Conservation (phyloP, 2,113 vertebrate genomes). For the Lamprotornis superbus region DNA sequence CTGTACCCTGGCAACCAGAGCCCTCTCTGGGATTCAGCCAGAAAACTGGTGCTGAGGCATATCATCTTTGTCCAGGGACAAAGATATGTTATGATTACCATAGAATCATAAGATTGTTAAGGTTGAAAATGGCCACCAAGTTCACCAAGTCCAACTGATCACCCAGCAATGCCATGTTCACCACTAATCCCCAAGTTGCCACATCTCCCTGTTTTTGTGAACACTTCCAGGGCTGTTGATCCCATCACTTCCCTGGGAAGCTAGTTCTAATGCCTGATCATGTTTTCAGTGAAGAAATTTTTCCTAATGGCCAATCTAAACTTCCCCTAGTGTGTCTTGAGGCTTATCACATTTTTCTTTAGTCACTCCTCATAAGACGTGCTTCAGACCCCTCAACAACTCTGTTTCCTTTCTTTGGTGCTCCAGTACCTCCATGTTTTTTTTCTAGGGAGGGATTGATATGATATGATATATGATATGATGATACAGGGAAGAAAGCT, state of each 20-base stretch:
- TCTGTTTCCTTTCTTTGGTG: neutral
- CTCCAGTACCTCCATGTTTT: neutral
- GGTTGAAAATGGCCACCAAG: neutral
- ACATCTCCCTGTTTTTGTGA: neutral
- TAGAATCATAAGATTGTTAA: neutral
- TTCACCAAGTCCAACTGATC: neutral
- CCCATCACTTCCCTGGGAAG: neutral
- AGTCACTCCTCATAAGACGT: fast-evolving
- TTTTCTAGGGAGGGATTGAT: neutral
- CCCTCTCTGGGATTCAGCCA: neutral
- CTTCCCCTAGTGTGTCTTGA: neutral
- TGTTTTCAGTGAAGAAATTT: neutral
- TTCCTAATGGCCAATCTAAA: neutral
- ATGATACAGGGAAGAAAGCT: neutral
- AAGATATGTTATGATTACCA: neutral
- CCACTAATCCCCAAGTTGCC: neutral
- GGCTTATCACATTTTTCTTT: neutral
- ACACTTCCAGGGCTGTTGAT: neutral
- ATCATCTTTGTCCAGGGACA: neutral
- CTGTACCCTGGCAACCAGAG: neutral
- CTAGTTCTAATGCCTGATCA: neutral
- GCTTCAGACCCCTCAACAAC: neutral
- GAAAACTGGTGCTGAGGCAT: neutral
- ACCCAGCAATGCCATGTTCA: neutral
- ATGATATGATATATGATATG: neutral